A percentile compares a stretch with the other conserved stretches of the same genome.
These are phyloP conservation scores for Mugil cephalus DNA, from an alignment of 2,113 vertebrate species.

Conservation along the genomic window DNA sequence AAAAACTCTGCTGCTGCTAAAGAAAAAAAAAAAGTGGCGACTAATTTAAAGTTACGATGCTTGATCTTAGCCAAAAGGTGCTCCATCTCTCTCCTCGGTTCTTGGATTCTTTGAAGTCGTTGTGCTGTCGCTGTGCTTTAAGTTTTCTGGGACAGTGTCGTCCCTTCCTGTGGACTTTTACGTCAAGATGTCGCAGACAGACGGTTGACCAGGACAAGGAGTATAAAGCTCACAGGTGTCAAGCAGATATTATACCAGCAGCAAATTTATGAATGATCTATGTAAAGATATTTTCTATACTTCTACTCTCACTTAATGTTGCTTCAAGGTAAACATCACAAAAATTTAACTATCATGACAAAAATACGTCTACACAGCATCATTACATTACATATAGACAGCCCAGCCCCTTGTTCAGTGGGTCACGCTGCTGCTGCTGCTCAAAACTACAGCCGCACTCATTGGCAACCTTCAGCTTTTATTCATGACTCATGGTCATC, in stretches of 20 bases:
- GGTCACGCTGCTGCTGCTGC: not conserved
- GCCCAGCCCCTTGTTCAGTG: not conserved
- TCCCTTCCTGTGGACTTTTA: too few species aligned
- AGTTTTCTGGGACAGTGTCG: too few species aligned
- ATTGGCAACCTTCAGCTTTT: conserved; percentile 42
- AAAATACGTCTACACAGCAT: conserved; percentile 1
- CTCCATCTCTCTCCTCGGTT: too few species aligned
- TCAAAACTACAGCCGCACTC: conserved; percentile 20
- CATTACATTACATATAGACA: conserved; percentile 12
- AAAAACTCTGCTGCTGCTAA: too few species aligned
- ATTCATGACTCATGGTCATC: conserved; percentile 55
- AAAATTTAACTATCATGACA: not conserved
- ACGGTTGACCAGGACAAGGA: too few species aligned
- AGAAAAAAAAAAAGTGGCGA: not conserved
- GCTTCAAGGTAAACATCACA: not conserved
- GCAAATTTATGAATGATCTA: not conserved
- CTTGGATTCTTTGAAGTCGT: too few species aligned
- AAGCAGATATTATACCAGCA: too few species aligned
- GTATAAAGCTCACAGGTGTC: too few species aligned
- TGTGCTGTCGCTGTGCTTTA: too few species aligned
- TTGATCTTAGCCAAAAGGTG: too few species aligned
- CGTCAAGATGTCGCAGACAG: too few species aligned
- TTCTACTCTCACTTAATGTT: not conserved
- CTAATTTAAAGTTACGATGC: too few species aligned
- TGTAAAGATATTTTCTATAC: not conserved